Evolutionary conservation across 2,888 invertebrate genomes (phyloP).

Genomic region (Drosophila subsilvestris): DNA sequence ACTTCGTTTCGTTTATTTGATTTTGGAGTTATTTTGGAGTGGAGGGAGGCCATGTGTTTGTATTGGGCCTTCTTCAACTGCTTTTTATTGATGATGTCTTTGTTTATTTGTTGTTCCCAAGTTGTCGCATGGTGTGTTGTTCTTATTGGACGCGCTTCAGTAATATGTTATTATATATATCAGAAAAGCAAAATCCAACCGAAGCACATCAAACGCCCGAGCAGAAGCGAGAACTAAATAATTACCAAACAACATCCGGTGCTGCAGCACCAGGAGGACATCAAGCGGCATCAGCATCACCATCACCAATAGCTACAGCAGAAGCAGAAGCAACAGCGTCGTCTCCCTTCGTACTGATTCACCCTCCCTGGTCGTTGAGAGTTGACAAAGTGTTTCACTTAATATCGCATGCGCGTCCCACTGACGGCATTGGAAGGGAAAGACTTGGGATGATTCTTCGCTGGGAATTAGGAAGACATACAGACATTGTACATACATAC

Average conservation of each 20-base stretch:
- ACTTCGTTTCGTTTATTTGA: constrained; percentile 17
- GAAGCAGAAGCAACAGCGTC: not conserved
- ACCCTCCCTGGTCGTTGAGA: constrained; percentile 30
- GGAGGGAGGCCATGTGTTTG: constrained; percentile 56
- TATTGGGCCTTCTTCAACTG: constrained; percentile 44
- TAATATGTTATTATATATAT: constrained; percentile 71
- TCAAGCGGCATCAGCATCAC: constrained; percentile 40
- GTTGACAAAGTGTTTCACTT: constrained; percentile 82
- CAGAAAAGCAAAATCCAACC: constrained; percentile 54
- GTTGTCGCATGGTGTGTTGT: constrained; percentile 73
- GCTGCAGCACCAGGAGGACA: constrained; percentile 62
- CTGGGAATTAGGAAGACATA: constrained; percentile 45
- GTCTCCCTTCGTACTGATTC: not conserved
- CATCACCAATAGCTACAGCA: not conserved
- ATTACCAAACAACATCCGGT: constrained; percentile 79
- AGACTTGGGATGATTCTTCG: constrained; percentile 58
- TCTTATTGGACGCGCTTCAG: constrained; percentile 70
- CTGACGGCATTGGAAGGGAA: constrained; percentile 57
- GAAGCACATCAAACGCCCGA: constrained; percentile 73
- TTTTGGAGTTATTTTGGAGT: constrained; percentile 13
- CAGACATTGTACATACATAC: too few species aligned
- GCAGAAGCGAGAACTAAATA: constrained; percentile 69
- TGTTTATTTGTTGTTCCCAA: constrained; percentile 69
- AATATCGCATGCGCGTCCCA: constrained; percentile 78
- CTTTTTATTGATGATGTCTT: constrained; percentile 78